These are phyloP conservation scores for Alviniconcha strummeri DNA, from an alignment of 2,888 invertebrate genomes.

Conservation along the genomic window DNA sequence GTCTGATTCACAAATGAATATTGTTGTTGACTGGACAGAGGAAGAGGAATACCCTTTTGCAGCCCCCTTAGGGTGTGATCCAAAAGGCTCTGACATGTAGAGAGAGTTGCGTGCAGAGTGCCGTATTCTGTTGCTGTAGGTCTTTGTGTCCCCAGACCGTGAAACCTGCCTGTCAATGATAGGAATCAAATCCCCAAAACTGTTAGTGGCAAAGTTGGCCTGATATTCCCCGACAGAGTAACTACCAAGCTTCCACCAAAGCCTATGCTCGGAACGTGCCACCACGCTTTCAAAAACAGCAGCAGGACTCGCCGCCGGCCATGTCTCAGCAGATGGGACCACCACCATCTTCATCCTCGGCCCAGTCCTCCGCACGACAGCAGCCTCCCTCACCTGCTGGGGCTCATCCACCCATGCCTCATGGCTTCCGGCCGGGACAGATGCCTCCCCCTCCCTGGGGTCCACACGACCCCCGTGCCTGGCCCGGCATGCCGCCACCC, in stretches of 20 bases:
- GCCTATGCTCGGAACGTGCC: constrained; percentile 77
- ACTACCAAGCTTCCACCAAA: constrained; percentile 42
- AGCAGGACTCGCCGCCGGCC: constrained; percentile 44
- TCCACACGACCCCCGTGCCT: constrained; percentile 49
- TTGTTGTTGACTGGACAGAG: too few species aligned
- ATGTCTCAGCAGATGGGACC: constrained; percentile 29
- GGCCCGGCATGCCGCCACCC: constrained; percentile 60
- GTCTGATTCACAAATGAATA: too few species aligned
- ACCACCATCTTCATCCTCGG: constrained; percentile 41
- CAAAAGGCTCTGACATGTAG: too few species aligned
- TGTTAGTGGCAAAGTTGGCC: constrained; percentile 23
- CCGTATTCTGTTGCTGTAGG: too few species aligned
- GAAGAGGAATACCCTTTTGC: too few species aligned
- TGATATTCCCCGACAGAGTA: constrained; percentile 41
- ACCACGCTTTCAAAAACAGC: constrained; percentile 78
- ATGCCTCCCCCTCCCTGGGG: constrained; percentile 66
- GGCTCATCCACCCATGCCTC: constrained; percentile 48
- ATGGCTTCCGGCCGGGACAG: constrained; percentile 64
- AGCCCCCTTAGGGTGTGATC: too few species aligned
- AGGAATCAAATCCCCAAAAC: not conserved
- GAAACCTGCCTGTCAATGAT: constrained; percentile 20
- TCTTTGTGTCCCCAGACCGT: not conserved
- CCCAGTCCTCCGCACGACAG: constrained; percentile 43
- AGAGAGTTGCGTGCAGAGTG: too few species aligned
- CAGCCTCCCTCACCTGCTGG: constrained; percentile 48